Base-by-base conservation (phyloP, 2,797 vertebrate species). In the Hyperoplus lanceolatus region DNA sequence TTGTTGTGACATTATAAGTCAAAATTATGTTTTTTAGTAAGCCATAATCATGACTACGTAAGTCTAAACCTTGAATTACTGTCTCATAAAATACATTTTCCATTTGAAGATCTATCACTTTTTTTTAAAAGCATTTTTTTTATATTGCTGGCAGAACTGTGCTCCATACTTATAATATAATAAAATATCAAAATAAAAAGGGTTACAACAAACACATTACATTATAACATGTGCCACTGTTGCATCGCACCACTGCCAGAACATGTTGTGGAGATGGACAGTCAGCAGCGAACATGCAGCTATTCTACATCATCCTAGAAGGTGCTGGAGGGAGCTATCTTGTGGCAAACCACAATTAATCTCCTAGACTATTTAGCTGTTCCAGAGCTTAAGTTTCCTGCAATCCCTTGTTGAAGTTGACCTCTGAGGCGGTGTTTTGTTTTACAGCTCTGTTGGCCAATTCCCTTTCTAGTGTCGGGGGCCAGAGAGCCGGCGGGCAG, bases 341-440 rank as follows among this genome's bases (percentile, higher is more conserved):
- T 91, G 89, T 55, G 87, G 89, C 74, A n/a, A 69, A 83, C 86
- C 86, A 42, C 69, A 18, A 63, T 63, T 83, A 84, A 88, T 83
- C 70, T 73, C 43, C 54, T 58, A 54, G 61, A 81, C 71, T 55
- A 63, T 56, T 63, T 8, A 77, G 53, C 71, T 70, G 53, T 82
- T 86, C 81, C 85, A 77, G 84, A 85, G 73, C 73, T 91, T 87
- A 78, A 82, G 76, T 79, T 87, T 71, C 79, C 70, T 75, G 14
- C 77, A 73, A 8, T 62, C 51, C 60, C 64, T 78, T 65, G 89
- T 85, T 84, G 75, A n/a, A 81, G 77, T 29, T 88, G 82, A 93
- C 80, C 77, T 81, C 84, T 89, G 82, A 38, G 81, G 89, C 77
- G 71, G 83, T 76, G 67, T 87, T 86, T 84, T 84, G 58, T 89